Percentiles rank a stretch among this genome's conserved stretches.
phyloP scores from a whole-genome alignment of 1,140 invertebrate genomes.

The Leucophenga varia region DNA sequence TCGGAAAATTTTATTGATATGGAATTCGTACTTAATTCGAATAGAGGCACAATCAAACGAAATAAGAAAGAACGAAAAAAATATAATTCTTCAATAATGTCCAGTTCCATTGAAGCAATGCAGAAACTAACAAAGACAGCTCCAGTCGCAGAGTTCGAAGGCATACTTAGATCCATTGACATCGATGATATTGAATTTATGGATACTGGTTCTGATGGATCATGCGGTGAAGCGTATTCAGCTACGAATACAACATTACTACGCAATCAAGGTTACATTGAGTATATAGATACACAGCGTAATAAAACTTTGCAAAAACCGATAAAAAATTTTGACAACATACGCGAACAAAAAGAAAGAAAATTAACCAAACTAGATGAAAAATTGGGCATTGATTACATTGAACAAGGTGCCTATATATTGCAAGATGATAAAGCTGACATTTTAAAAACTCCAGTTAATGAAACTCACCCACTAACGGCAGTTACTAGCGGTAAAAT shows the following conservation, averaged over 20 bases:
- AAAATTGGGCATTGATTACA: constrained; percentile 59
- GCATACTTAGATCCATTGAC: constrained; percentile 49
- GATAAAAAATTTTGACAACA: constrained; percentile 5
- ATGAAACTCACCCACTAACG: constrained; percentile 28
- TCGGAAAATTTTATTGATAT: constrained; percentile 72
- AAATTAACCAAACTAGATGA: constrained; percentile 41
- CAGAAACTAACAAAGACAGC: constrained; percentile 42
- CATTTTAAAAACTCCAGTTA: constrained; percentile 50
- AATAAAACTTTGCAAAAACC: constrained; percentile 15
- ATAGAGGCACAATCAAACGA: constrained; percentile 58
- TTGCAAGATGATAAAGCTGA: constrained; percentile 36
- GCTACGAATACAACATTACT: constrained; percentile 59
- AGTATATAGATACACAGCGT: constrained; percentile 63
- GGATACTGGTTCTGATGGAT: constrained; percentile 71
- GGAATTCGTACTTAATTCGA: constrained; percentile 63
- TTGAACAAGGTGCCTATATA: constrained; percentile 59
- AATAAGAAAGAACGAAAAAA: constrained; percentile 56
- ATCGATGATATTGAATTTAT: constrained; percentile 69
- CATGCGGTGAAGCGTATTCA: constrained; percentile 63
- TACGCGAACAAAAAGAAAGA: too few species aligned
- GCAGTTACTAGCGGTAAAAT: background rate
- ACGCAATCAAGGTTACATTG: constrained; percentile 68
- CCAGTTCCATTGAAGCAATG: constrained; percentile 47
- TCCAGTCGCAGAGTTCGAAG: constrained; percentile 40
- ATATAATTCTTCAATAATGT: constrained; percentile 20